Conservation (phyloP, 1,140 invertebrate genomes). For the Drosophila eugracilis region DNA sequence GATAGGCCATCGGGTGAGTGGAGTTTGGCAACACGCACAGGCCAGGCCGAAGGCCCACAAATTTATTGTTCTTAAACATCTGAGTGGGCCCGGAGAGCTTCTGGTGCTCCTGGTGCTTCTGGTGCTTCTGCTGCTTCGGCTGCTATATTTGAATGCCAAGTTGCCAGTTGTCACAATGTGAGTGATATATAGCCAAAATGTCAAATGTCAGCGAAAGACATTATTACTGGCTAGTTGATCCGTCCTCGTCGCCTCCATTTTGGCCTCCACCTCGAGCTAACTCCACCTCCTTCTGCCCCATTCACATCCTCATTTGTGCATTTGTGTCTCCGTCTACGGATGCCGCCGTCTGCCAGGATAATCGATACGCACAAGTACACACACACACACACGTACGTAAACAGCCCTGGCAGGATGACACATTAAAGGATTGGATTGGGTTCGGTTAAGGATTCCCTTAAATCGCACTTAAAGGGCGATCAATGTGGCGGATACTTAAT, state of each 20-base stretch:
- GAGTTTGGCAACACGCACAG: constrained; percentile 31
- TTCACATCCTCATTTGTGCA: constrained; percentile 14
- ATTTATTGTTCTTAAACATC: constrained; percentile 79
- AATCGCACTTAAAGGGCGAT: constrained; percentile 8
- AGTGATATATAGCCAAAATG: constrained; percentile 83
- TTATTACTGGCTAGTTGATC: constrained; percentile 83
- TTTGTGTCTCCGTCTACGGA: constrained; percentile 56
- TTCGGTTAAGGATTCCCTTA: neutral
- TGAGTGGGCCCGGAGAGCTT: constrained; percentile 31
- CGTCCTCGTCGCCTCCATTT: constrained; percentile 39
- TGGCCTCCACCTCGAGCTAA: neutral
- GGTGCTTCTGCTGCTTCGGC: constrained; percentile 8
- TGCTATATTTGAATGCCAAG: constrained; percentile 81
- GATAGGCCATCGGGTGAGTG: no score
- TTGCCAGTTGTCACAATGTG: constrained; percentile 82
- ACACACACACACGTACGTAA: neutral
- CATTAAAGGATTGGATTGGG: constrained; percentile 10
- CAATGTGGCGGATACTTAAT: constrained; percentile 27
- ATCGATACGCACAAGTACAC: constrained; percentile 70
- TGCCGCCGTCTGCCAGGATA: constrained; percentile 75
- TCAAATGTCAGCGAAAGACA: constrained; percentile 83
- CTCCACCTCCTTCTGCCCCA: neutral
- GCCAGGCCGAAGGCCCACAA: constrained; percentile 39
- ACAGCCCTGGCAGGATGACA: neutral
- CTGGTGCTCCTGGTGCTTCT: constrained; percentile 15